Percentiles rank a stretch among this genome's conserved stretches.
These are phyloP conservation scores for Dexiosoma caninum DNA, from an alignment of 2,888 invertebrate genomes.

Conservation along the genomic window DNA sequence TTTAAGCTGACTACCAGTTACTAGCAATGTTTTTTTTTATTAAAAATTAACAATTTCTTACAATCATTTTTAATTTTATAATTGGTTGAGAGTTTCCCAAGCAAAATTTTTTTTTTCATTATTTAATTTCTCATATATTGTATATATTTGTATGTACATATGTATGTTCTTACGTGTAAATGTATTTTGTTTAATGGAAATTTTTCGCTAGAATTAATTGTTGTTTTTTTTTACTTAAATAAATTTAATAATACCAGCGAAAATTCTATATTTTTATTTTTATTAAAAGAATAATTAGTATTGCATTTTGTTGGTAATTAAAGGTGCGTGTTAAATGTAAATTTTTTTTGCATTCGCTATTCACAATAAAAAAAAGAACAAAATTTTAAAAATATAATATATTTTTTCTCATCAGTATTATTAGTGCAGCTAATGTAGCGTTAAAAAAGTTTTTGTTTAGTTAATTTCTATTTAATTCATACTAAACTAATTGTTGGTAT, in stretches of 20 bases:
- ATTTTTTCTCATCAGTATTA: too few relatives aligned
- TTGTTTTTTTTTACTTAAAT: not conserved
- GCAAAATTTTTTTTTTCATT: not conserved
- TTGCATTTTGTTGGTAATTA: conserved; percentile 19
- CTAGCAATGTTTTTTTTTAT: not conserved
- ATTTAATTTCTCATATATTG: conserved; percentile 10
- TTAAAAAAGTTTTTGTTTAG: too few relatives aligned
- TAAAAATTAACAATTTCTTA: not conserved
- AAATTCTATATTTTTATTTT: not conserved
- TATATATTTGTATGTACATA: too few relatives aligned
- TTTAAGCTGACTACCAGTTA: not conserved
- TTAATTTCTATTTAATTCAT: too few relatives aligned
- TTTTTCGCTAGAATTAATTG: not conserved
- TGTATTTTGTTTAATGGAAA: not conserved
- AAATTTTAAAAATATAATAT: too few relatives aligned
- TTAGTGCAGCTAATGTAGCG: too few relatives aligned
- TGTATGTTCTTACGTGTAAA: not conserved
- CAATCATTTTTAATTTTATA: not conserved
- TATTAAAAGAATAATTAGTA: not conserved
- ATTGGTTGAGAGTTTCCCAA: conserved; percentile 13
- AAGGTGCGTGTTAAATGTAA: conserved; percentile 46
- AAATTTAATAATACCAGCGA: not conserved
- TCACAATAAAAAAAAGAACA: too few relatives aligned
- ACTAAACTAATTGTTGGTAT: too few relatives aligned
- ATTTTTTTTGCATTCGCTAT: too few relatives aligned